Evolutionary conservation across 2,113 vertebrate genomes (phyloP).

Genomic region (Caranx ignobilis): DNA sequence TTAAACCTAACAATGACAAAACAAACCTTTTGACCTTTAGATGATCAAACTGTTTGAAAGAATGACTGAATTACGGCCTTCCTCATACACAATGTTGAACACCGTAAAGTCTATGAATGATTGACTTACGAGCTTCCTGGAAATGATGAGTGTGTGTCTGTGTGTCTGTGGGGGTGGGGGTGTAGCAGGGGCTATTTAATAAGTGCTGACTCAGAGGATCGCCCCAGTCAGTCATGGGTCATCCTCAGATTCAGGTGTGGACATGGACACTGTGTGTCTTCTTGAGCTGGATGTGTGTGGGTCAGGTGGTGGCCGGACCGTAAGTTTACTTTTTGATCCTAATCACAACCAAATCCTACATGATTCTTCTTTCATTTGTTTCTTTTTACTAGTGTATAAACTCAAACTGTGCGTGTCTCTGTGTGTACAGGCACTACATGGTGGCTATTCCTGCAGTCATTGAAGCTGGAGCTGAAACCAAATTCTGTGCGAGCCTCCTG

Average conservation of each 20-base stretch:
- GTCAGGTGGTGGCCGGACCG: slow-evolving; percentile 46
- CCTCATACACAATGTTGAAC: too few relatives aligned
- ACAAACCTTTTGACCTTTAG: not conserved
- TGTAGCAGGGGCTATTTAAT: slow-evolving; percentile 51
- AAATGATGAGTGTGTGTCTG: not conserved
- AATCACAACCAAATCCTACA: too few relatives aligned
- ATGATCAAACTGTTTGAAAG: too few relatives aligned
- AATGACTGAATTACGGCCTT: too few relatives aligned
- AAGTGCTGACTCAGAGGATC: not conserved
- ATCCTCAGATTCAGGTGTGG: slow-evolving; percentile 34
- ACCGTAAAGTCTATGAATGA: slow-evolving; percentile 15
- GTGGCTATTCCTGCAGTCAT: slow-evolving; percentile 79
- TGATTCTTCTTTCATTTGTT: too few relatives aligned
- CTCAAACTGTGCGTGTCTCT: slow-evolving; percentile 7
- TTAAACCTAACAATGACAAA: not conserved
- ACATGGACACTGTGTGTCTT: slow-evolving; percentile 60
- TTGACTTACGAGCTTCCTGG: not conserved
- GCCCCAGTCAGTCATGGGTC: slow-evolving; percentile 66
- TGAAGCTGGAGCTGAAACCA: slow-evolving; percentile 70
- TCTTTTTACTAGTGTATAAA: too few relatives aligned
- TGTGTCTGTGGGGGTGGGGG: slow-evolving; percentile 5
- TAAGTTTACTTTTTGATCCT: slow-evolving; percentile 56
- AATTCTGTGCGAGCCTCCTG: slow-evolving; percentile 74
- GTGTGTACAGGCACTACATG: slow-evolving; percentile 63
- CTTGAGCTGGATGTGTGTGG: slow-evolving; percentile 44